Percentiles rank a stretch among this genome's conserved stretches.
phyloP scores from a whole-genome alignment of 2,797 vertebrate species.

The Gallinago solitaria region DNA sequence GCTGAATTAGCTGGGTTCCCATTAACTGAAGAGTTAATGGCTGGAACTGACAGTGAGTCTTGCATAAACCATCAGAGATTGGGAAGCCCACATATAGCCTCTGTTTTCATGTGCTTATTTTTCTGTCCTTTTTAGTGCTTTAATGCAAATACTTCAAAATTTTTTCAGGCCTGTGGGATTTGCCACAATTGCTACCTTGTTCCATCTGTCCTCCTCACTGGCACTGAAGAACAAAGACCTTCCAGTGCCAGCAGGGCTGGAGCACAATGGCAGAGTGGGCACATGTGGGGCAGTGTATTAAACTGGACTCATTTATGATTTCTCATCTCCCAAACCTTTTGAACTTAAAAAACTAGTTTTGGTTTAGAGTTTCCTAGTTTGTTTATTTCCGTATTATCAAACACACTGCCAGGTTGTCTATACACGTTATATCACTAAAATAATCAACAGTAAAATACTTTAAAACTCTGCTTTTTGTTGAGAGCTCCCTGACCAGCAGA shows the following conservation, averaged over 20 bases:
- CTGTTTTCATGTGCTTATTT: neutral
- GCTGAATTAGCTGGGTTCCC: neutral
- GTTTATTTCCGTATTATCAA: neutral
- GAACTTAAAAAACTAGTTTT: neutral
- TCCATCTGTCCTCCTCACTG: neutral
- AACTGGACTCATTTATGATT: neutral
- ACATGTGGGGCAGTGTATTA: rapidly evolving
- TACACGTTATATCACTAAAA: neutral
- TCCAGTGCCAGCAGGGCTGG: neutral
- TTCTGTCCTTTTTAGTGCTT: neutral
- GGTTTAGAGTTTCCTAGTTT: neutral
- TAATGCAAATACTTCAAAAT: neutral
- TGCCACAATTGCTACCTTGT: neutral
- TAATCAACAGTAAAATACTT: neutral
- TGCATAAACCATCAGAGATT: neutral
- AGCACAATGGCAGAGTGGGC: neutral
- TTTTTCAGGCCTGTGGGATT: neutral
- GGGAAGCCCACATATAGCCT: neutral
- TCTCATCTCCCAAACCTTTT: neutral
- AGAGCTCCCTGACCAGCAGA: neutral
- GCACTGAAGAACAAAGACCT: neutral
- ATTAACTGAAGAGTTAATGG: neutral
- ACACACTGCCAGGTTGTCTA: neutral
- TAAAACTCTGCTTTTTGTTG: neutral
- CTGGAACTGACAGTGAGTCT: neutral